These are phyloP conservation scores for Tonatia bakeri DNA, from an alignment of 2,113 vertebrate genomes.

Conservation along the genomic window DNA sequence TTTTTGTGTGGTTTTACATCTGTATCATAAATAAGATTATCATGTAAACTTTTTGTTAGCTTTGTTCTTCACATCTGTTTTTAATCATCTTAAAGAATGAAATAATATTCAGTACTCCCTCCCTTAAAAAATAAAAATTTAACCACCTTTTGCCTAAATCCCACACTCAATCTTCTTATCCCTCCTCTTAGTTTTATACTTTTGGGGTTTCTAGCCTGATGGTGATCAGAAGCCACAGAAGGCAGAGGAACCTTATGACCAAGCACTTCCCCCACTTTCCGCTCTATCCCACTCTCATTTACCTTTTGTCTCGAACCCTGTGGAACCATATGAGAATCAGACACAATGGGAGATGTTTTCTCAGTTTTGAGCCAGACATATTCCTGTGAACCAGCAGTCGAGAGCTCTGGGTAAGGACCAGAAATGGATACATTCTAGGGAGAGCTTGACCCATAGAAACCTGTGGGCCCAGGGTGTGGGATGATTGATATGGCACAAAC, in stretches of 20 bases:
- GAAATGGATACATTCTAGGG: background rate
- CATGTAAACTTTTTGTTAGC: background rate
- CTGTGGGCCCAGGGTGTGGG: background rate
- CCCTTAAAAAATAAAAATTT: background rate
- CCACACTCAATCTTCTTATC: background rate
- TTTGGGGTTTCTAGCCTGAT: background rate
- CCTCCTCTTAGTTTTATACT: background rate
- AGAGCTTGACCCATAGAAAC: background rate
- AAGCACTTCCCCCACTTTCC: fast-evolving
- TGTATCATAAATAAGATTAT: background rate
- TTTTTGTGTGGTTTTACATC: background rate
- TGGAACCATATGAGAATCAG: background rate
- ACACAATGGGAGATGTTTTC: background rate
- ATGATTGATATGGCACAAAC: background rate
- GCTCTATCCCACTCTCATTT: background rate
- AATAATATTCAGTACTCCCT: background rate
- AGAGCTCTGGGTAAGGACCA: background rate
- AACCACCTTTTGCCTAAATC: background rate
- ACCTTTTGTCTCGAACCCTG: background rate
- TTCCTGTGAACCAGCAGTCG: background rate
- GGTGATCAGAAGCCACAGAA: background rate
- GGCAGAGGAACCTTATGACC: background rate
- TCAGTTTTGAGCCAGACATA: background rate
- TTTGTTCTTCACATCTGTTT: background rate
- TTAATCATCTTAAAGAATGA: background rate